Percentiles rank a stretch among this genome's conserved stretches.
Evolutionary conservation across 2,113 vertebrate species (phyloP).

Genomic region (Phyllopteryx taeniolatus): DNA sequence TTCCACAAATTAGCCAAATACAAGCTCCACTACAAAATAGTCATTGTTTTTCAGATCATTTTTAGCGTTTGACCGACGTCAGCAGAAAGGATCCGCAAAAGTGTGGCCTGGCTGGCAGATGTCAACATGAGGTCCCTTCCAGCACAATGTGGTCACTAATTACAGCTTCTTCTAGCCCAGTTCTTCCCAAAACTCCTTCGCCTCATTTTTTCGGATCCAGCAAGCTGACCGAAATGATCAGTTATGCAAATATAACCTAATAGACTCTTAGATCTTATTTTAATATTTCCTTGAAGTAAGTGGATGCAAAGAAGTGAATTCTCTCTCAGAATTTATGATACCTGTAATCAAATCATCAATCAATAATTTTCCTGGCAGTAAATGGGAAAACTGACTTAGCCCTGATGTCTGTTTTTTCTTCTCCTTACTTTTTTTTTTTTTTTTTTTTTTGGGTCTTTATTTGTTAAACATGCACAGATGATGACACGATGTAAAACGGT

Average conservation of each 20-base stretch:
- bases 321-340: neutral
- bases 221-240: neutral
- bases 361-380: neutral
- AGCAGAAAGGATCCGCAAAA: conserved; percentile 23
- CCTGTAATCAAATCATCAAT: neutral
- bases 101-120: conserved; percentile 46
- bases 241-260: neutral
- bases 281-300: neutral
- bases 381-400: neutral
- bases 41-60: conserved; percentile 30
- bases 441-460: neutral
- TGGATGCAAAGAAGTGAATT: neutral
- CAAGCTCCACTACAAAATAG: conserved; percentile 23
- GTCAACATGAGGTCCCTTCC: conserved; percentile 40
- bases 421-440: neutral
- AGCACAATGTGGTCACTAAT: conserved; percentile 51
- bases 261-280: neutral
- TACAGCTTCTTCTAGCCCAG: conserved; percentile 49
- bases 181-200: conserved; percentile 41
- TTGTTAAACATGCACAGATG: neutral
- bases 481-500: neutral
- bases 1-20: conserved; percentile 34
- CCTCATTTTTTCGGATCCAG: neutral
- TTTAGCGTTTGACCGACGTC: conserved; percentile 26
- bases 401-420: neutral